Base-by-base conservation (phyloP, 2,888 invertebrate species). In the Tromatobia lineatoria region DNA sequence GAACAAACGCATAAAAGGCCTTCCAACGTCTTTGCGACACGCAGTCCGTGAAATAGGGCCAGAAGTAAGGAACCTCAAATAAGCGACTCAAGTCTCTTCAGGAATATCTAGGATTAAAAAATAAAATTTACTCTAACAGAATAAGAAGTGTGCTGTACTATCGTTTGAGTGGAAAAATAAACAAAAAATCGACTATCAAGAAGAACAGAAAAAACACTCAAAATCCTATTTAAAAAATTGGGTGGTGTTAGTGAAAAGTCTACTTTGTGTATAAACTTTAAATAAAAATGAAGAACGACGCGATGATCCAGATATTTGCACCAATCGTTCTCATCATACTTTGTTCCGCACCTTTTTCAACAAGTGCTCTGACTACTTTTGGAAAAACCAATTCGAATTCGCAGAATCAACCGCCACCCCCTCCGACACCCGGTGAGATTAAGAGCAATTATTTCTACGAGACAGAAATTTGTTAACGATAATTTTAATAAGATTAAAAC, bases 311-410 rank as follows among this genome's bases (percentile, higher is more conserved):
- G 18, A 80, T 80, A 61, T 67, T 82, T 18, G 64, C 78, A 42
- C 66, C 85, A 52, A 11, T 80, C 87, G 38, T 82, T 38, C 71
- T 91, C 23, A 66, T 91, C 38, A 50, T 89, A 73, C 88, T 90
- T 25, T 89, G 89, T 20, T 88, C 89, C 74, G 94, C 94, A 0
- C 94, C 95, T 0, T 94, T 94, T 64, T 94, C 94, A 10, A 95
- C 96, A 1, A 95, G 96, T 89, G 96, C 96, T 0, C 94, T 96
- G 81, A 96, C 96, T 0, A 96, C 96, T 20, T 96, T 96, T 88
- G 96, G 96, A 57, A 96, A 96, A 93, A 95, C 95, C 82, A 95
- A 95, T 90, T 95, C 96, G 15, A 95, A 94, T 88, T 94, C 95
- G 45, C 91, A 90, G 83, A 92, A 93, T 78, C 90, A 91, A 78